A percentile compares a stretch with the other conserved stretches of the same genome.
These are phyloP conservation scores for Drosophila quinaria DNA, from an alignment of 2,888 invertebrate species.

Conservation along the genomic window DNA sequence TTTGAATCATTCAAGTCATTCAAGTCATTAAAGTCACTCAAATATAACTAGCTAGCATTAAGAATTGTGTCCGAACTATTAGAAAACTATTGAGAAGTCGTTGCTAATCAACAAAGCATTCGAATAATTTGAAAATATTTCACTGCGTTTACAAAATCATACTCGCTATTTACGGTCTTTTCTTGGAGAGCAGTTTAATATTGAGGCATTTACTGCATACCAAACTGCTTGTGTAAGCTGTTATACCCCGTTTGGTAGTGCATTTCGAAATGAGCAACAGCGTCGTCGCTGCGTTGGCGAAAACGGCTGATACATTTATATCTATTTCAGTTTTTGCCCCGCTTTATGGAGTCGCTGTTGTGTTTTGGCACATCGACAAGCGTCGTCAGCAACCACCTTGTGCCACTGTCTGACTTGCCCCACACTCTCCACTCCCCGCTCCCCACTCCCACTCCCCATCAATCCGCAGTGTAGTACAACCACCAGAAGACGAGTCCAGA, in stretches of 20 bases:
- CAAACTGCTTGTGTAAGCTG: neutral
- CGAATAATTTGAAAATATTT: neutral
- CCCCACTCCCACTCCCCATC: neutral
- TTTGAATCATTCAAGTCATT: neutral
- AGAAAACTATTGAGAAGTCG: too few relatives aligned
- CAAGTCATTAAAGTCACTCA: neutral
- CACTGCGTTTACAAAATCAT: too few relatives aligned
- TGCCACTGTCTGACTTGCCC: slow-evolving; percentile 1
- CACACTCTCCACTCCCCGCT: neutral
- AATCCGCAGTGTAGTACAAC: neutral
- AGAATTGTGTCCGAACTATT: too few relatives aligned
- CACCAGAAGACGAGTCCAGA: slow-evolving; percentile 2
- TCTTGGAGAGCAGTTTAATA: too few relatives aligned
- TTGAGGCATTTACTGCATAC: neutral
- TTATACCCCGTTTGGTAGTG: neutral
- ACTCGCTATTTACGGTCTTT: too few relatives aligned
- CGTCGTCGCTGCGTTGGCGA: slow-evolving; percentile 47
- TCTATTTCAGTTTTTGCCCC: slow-evolving; percentile 70
- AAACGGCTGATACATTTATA: slow-evolving; percentile 69
- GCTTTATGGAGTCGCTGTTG: slow-evolving; percentile 61
- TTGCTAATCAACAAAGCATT: neutral
- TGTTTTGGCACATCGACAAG: slow-evolving; percentile 55
- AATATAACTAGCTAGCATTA: neutral
- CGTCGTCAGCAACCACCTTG: slow-evolving; percentile 34
- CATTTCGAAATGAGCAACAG: slow-evolving; percentile 30